Conservation (phyloP, 2,888 invertebrate species). For the Tuberolachnus salignus region DNA sequence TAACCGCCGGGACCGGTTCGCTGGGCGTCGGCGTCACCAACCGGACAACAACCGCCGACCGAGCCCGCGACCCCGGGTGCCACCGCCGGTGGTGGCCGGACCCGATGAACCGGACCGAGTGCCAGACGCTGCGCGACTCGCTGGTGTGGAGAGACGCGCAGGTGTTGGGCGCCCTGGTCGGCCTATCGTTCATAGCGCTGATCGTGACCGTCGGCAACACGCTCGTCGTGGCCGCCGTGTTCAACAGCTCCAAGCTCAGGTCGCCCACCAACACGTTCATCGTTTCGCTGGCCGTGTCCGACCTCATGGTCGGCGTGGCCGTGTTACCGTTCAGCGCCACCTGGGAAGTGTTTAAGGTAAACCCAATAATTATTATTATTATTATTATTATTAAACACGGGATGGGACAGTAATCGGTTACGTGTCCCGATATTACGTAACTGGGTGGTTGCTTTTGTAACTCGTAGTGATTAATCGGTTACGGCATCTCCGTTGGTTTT, state of each 20-base stretch:
- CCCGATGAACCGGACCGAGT: slow-evolving; percentile 79
- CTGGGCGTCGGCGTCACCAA: too few species aligned
- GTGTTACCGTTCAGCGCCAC: slow-evolving; percentile 96
- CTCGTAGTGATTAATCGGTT: too few species aligned
- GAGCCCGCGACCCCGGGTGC: slow-evolving; percentile 59
- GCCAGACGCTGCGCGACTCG: slow-evolving; percentile 79
- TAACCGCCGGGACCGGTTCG: too few species aligned
- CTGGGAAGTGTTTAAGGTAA: slow-evolving; percentile 88
- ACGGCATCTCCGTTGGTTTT: too few species aligned
- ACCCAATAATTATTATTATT: neutral
- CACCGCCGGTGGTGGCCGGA: slow-evolving; percentile 61
- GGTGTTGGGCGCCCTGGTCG: slow-evolving; percentile 76
- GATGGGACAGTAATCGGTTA: too few species aligned
- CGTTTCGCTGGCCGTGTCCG: slow-evolving; percentile 94
- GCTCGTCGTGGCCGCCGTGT: slow-evolving; percentile 90
- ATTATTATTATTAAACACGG: neutral
- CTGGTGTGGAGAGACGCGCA: slow-evolving; percentile 83
- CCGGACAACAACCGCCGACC: slow-evolving; percentile 45
- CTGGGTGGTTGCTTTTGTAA: too few species aligned
- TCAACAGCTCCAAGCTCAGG: slow-evolving; percentile 86
- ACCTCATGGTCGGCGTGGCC: slow-evolving; percentile 91
- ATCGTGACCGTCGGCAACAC: slow-evolving; percentile 90
- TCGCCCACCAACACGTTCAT: slow-evolving; percentile 97
- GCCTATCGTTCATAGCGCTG: slow-evolving; percentile 82
- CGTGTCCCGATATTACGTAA: too few species aligned